A percentile compares a stretch with the other conserved stretches of the same genome.
These are phyloP conservation scores for Brachyrhaphis roseni DNA, from an alignment of 2,797 vertebrate species.

Conservation along the genomic window DNA sequence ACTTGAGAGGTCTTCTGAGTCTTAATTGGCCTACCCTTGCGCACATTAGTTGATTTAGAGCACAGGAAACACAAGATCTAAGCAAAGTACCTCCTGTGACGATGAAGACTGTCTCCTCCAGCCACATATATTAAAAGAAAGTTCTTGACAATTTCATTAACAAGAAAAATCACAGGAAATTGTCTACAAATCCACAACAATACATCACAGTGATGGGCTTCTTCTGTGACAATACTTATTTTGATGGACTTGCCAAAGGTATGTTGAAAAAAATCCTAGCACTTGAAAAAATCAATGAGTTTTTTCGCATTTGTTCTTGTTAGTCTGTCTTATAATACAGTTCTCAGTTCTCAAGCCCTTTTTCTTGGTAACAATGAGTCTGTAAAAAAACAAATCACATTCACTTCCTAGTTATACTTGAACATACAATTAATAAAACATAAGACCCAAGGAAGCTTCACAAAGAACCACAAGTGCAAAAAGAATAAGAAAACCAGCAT, in stretches of 20 bases:
- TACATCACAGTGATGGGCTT: background rate
- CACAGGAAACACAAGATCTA: background rate
- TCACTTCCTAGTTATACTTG: background rate
- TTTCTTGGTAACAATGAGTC: background rate
- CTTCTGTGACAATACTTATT: background rate
- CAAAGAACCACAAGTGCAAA: background rate
- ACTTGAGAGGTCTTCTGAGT: constrained; percentile 43
- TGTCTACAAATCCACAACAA: background rate
- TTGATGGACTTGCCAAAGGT: background rate
- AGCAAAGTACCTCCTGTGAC: background rate
- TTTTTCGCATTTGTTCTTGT: background rate
- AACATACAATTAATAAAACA: constrained; percentile 1
- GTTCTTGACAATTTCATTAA: background rate
- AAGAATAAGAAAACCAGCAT: background rate
- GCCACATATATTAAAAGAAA: background rate
- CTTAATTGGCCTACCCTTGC: constrained; percentile 46
- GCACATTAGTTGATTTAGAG: background rate
- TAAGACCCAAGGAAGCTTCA: background rate
- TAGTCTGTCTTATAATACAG: background rate
- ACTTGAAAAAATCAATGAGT: background rate
- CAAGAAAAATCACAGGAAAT: background rate
- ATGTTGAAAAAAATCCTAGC: background rate
- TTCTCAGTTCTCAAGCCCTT: background rate
- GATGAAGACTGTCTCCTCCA: background rate
- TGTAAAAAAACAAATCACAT: background rate